These are phyloP conservation scores for Micropterix aruncella DNA, from an alignment of 2,888 invertebrate species.

Conservation along the genomic window DNA sequence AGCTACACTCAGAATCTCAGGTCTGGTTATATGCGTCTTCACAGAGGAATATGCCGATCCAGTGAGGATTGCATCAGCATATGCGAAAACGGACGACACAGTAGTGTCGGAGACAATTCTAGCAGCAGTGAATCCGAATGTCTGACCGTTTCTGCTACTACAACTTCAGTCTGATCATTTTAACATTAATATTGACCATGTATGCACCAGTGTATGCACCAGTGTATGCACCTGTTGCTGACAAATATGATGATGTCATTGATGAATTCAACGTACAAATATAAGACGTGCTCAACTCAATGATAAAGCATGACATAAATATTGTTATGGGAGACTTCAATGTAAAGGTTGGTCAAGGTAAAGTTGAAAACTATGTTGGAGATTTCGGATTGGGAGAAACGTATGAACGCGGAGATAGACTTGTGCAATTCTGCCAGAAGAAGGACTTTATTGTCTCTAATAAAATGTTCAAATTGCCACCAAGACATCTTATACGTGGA, in stretches of 20 bases:
- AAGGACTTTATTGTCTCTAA: too few relatives aligned
- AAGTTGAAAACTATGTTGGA: neutral
- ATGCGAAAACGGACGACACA: too few relatives aligned
- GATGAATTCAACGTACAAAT: neutral
- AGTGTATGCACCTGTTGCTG: too few relatives aligned
- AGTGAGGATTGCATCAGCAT: too few relatives aligned
- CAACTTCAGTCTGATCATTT: neutral
- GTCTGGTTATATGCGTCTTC: too few relatives aligned
- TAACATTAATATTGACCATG: neutral
- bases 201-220: neutral
- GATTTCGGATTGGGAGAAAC: neutral
- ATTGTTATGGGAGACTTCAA: neutral
- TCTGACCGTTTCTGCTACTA: too few relatives aligned
- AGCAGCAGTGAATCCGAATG: too few relatives aligned
- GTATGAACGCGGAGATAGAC: neutral
- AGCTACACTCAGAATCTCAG: too few relatives aligned
- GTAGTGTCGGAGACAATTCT: too few relatives aligned
- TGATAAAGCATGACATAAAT: neutral
- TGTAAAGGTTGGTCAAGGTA: neutral
- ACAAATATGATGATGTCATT: neutral
- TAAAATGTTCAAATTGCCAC: neutral
- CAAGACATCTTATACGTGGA: neutral
- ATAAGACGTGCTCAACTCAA: neutral
- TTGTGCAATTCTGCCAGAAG: neutral
- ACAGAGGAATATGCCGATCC: too few relatives aligned